A percentile compares a stretch with the other conserved stretches of the same genome.
Evolutionary conservation across 2,888 invertebrate species (phyloP).

Genomic region (Chaitophorus viminalis): DNA sequence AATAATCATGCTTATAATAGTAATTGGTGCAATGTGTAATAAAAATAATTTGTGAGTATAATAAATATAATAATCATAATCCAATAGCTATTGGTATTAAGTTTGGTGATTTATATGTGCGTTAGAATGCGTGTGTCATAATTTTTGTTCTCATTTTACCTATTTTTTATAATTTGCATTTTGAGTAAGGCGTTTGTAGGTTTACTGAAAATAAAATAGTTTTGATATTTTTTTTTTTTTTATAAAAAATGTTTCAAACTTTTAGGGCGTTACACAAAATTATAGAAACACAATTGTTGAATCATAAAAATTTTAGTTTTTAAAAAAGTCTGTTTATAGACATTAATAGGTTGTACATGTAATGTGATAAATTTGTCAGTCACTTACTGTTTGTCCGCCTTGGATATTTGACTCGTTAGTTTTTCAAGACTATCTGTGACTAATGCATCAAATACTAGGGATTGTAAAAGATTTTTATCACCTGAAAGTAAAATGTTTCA

Average conservation of each 20-base stretch:
- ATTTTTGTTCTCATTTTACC: slow-evolving; percentile 40
- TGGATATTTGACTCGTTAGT: slow-evolving; percentile 69
- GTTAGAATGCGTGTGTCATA: slow-evolving; percentile 29
- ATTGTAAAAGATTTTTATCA: slow-evolving; percentile 90
- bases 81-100: too few species aligned
- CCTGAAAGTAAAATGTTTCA: slow-evolving; percentile 70
- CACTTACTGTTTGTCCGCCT: slow-evolving; percentile 84
- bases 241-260: background rate
- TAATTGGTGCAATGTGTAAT: slow-evolving; percentile 16
- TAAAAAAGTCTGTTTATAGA: slow-evolving; percentile 2
- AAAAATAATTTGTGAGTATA: background rate
- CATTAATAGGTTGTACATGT: background rate
- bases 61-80: background rate
- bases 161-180: slow-evolving; percentile 56
- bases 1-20: slow-evolving; percentile 26
- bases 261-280: background rate
- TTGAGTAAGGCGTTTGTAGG: slow-evolving; percentile 45
- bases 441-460: slow-evolving; percentile 89
- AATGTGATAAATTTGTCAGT: slow-evolving; percentile 11
- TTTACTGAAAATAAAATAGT: slow-evolving; percentile 60
- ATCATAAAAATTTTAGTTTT: background rate
- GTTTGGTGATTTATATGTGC: slow-evolving; percentile 34
- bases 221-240: slow-evolving; percentile 1
- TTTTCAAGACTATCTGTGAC: slow-evolving; percentile 85
- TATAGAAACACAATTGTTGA: background rate